Evolutionary conservation across 2,113 vertebrate species (phyloP).

Genomic region (Cyanistes caeruleus): DNA sequence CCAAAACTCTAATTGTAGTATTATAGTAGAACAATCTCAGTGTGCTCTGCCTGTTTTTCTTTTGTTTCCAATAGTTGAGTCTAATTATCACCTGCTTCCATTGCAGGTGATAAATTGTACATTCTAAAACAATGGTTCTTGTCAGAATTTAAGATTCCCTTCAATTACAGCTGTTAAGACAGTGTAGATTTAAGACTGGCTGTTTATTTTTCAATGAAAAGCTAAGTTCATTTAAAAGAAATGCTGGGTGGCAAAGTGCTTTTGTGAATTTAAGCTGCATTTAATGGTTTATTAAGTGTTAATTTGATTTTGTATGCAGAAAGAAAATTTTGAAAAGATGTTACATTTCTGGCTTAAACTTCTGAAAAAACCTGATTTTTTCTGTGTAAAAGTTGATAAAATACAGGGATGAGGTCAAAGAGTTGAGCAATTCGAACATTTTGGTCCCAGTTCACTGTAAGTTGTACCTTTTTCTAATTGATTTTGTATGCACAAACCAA

Average conservation of each 20-base stretch:
- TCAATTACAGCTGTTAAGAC: not conserved
- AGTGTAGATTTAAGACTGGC: not conserved
- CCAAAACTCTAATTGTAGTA: not conserved
- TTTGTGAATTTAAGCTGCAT: not conserved
- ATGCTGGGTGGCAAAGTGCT: not conserved
- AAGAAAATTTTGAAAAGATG: accelerated
- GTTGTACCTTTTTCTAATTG: not conserved
- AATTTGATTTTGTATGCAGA: accelerated
- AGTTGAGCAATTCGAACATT: not conserved
- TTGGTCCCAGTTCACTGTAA: not conserved
- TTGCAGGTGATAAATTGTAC: not conserved
- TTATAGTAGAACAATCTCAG: not conserved
- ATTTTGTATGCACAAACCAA: not conserved
- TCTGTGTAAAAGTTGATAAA: not conserved
- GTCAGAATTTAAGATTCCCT: not conserved
- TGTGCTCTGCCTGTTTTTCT: not conserved
- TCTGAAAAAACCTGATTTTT: accelerated
- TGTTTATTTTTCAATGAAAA: not conserved
- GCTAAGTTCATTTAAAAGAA: not conserved
- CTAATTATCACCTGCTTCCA: not conserved
- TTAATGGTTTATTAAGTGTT: not conserved
- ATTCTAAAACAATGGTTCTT: not conserved
- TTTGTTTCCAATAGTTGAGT: not conserved
- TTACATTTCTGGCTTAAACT: not conserved
- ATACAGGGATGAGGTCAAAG: not conserved